Evolutionary conservation across 2,113 vertebrate species (phyloP), one percentile per base, ranked within the genome.

Genomic region (Podarcis cretensis): DNA sequence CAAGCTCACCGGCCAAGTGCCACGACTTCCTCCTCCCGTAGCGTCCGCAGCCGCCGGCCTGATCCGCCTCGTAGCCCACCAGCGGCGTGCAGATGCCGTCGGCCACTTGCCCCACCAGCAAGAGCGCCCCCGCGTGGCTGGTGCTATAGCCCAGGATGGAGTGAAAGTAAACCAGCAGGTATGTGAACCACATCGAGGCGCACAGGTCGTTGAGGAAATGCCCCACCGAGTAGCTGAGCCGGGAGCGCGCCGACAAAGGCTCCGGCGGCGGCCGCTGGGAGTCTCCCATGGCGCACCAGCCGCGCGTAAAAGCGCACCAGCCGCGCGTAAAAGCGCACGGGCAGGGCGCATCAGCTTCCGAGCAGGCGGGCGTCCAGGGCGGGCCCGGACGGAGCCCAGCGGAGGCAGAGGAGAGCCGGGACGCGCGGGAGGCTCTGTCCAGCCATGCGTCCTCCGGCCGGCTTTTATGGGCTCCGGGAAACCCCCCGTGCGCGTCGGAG

Each of bases 111-210:
- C 98, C 98, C 0, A 97, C 94, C 81, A 98, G 94, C 92, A 98
- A 90, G 88, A 98, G 86, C 54, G 98, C 81, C 5, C 98, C 98
- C 12, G 98, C 98, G 32, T 85, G 90, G 0, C 96, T 94, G 82
- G 97, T 98, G 30, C 95, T 92, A 89, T 98, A 98, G 3, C 97
- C 98, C 96, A 98, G 95, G 1, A 98, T 98, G 0, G 98, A 96
- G 90, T 98, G 98, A 96, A 98, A 96, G 89, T 96, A 98, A 0
- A 98, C 96, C 87, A 98, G 95, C 40, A 98, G 96, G 93, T 98
- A 98, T 0, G 98, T 98, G 94, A 98, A 98, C 98, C 98, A 98
- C 98, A 98, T 98, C 1, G 98, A 98, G 1, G 98, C 98, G 74
- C 98, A 98, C 78, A 98, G 89, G 92, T 98, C 98, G 86, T 98